A percentile compares a stretch with the other conserved stretches of the same genome.
These are phyloP conservation scores for sheep (Ovis aries) DNA, from an alignment of 2,113 vertebrate species.

Conservation along the genomic window DNA sequence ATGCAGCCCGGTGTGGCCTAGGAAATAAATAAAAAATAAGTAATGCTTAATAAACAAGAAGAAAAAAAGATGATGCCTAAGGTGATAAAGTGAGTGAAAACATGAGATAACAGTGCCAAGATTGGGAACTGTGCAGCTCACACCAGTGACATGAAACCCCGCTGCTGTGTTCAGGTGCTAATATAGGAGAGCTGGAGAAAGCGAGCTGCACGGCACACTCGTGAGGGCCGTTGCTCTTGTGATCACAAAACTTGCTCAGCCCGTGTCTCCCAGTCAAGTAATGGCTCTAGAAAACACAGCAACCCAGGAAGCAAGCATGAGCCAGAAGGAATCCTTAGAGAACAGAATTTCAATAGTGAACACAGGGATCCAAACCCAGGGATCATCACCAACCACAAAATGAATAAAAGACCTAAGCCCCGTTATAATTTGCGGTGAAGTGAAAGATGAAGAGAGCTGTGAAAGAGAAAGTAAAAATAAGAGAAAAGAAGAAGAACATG, in stretches of 20 bases:
- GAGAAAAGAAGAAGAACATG: neutral
- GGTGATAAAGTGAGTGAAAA: neutral
- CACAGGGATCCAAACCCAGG: neutral
- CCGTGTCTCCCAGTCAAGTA: neutral
- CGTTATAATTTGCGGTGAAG: neutral
- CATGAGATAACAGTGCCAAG: neutral
- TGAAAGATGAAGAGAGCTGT: neutral
- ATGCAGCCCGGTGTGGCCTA: neutral
- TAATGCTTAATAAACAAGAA: neutral
- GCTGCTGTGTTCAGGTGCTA: neutral
- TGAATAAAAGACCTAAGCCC: neutral
- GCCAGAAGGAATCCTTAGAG: neutral
- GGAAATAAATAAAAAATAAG: neutral
- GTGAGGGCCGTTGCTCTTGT: no score
- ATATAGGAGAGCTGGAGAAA: neutral
- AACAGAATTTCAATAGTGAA: neutral
- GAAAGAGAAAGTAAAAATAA: neutral
- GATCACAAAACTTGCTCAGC: neutral
- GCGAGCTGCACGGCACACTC: accelerated
- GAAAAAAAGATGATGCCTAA: neutral
- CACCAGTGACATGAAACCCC: neutral
- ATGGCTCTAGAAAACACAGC: neutral
- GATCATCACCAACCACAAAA: neutral
- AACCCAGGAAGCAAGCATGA: neutral
- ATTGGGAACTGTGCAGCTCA: neutral